A percentile compares a stretch with the other conserved stretches of the same genome.
These are phyloP conservation scores for Telmatherina bonti DNA, from an alignment of 2,797 vertebrate genomes.

Conservation along the genomic window DNA sequence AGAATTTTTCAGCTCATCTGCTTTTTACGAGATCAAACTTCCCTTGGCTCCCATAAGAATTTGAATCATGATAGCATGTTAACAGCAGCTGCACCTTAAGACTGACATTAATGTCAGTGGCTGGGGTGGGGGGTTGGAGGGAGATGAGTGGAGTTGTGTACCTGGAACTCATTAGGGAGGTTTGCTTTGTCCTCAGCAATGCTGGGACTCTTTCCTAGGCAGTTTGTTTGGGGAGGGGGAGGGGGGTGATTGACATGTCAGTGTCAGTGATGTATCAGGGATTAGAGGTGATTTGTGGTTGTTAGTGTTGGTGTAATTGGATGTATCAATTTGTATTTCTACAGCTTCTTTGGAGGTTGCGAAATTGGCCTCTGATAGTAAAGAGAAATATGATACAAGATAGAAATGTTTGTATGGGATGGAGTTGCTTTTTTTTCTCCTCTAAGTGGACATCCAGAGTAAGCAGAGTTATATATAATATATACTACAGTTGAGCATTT, in stretches of 20 bases:
- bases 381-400: constrained; percentile 25
- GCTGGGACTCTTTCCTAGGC: constrained; percentile 49
- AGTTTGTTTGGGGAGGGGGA: constrained; percentile 46
- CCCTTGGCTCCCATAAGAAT: too few relatives aligned
- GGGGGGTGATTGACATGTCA: constrained; percentile 70
- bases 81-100: too few relatives aligned
- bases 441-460: constrained; percentile 24
- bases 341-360: constrained; percentile 26
- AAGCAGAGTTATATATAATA: constrained; percentile 8
- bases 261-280: constrained; percentile 56
- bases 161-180: constrained; percentile 69
- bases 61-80: too few relatives aligned
- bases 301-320: constrained; percentile 54
- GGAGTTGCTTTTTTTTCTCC: constrained; percentile 20
- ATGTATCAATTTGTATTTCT: constrained; percentile 59
- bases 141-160: constrained; percentile 58
- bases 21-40: too few relatives aligned
- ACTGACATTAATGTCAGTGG: not conserved
- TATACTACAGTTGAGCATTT: too few relatives aligned
- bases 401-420: constrained; percentile 11
- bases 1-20: too few relatives aligned
- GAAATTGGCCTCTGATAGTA: constrained; percentile 32
- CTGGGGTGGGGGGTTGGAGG: constrained; percentile 17
- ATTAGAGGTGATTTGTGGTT: constrained; percentile 65
- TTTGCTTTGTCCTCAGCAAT: constrained; percentile 64